Base-by-base conservation (phyloP, 2,888 invertebrate species). In the Smittia sp. region DNA sequence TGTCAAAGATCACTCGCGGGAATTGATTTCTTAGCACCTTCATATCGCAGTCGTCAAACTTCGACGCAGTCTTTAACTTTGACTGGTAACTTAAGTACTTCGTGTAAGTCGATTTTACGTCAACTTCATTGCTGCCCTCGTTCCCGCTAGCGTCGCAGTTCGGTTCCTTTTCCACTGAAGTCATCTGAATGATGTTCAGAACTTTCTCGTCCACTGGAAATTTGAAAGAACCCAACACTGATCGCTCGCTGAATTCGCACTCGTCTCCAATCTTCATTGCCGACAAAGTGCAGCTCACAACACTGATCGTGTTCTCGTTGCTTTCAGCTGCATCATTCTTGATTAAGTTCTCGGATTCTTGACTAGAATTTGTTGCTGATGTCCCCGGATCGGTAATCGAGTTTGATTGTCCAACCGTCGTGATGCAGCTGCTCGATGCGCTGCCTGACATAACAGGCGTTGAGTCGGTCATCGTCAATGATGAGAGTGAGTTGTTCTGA, bases 241-340 rank as follows among this genome's bases (percentile, higher is more conserved):
- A 78, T 66, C 77, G 75, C 7, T 76, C 75, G 76, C 82, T 81
- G 24, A 82, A 83, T 72, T 78, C 81, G 77, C 81, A 80, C 70
- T 81, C 80, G 22, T 81, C 81, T 25, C 80, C 79, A 24, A 79
- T 81, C 58, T 79, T 79, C 32, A 81, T 75, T 1, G 81, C 80
- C 13, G 83, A 80, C 80, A 82, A 81, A 27, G 81, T 81, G 75
- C 82, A 81, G 76, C 82, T 82, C 22, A 83, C 80, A 11, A 83
- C 80, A 63, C 81, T 80, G 0, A 83, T 73, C 11, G 15, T 18
- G n/a, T 73, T 73, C 13, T 73, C 73, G 9, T 41, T 13, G 39
- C 11, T 25, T 1, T 27, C 20, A 58, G 7, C 54, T 22, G 32
- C 27, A 7, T 67, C 39, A 22, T 67, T 67, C 22, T 72, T 72